A percentile compares a stretch with the other conserved stretches of the same genome.
Conservation (phyloP, 2,797 vertebrate genomes). For the Apodemus agrarius region DNA sequence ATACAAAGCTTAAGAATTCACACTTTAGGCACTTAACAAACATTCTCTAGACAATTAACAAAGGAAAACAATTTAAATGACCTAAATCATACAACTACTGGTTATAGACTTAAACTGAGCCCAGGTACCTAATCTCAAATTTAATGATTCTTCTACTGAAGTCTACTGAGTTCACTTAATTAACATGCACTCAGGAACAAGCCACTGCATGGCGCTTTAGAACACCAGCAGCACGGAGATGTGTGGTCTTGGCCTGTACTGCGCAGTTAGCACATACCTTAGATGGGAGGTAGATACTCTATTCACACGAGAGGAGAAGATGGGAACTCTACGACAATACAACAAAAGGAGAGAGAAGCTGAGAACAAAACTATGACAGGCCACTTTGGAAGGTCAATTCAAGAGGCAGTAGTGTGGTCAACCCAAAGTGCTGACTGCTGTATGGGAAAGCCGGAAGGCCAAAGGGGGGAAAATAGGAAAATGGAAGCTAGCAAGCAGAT, state of each 20-base stretch:
- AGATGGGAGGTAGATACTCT: not conserved
- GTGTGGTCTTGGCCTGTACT: not conserved
- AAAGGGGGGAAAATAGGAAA: constrained; percentile 32
- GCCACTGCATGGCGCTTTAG: not conserved
- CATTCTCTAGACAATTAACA: constrained; percentile 43
- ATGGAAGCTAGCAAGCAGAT: constrained; percentile 34
- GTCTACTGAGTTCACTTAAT: not conserved
- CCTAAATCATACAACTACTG: not conserved
- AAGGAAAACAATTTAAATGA: constrained; percentile 54
- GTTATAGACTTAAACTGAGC: constrained; percentile 7
- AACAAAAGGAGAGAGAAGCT: constrained; percentile 23
- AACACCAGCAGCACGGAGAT: not conserved
- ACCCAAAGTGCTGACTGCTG: not conserved
- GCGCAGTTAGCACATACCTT: not conserved
- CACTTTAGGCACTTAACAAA: constrained; percentile 34
- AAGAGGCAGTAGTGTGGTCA: not conserved
- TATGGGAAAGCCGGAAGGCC: not conserved
- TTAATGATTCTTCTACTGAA: constrained; percentile 42
- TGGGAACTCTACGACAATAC: not conserved
- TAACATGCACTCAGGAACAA: constrained; percentile 24
- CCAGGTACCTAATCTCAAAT: constrained; percentile 48
- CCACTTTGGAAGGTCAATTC: not conserved
- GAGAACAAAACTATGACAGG: not conserved
- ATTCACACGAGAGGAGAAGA: not conserved
- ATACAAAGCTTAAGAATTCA: constrained; percentile 40